Percentiles rank a stretch among this genome's conserved stretches.
phyloP scores from a whole-genome alignment of 2,797 vertebrate genomes.

The Pristis pectinata region DNA sequence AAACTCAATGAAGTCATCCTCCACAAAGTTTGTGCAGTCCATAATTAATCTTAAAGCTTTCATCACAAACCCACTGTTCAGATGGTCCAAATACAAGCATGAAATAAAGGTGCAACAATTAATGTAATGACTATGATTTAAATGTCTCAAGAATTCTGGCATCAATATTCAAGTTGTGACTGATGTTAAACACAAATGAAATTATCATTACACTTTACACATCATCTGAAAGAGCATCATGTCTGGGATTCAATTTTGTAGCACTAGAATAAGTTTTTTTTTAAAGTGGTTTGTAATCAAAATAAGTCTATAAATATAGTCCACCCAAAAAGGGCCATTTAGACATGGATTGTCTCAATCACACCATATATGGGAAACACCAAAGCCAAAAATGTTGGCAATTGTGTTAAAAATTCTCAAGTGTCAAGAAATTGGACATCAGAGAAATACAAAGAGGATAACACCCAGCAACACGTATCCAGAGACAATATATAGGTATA shows the following conservation, averaged over 20 bases:
- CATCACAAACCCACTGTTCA: not conserved
- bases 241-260: not conserved
- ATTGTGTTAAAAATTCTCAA: not conserved
- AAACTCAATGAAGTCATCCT: too few relatives aligned
- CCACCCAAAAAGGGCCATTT: not conserved
- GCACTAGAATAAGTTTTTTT: not conserved
- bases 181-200: not conserved
- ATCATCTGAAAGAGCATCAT: not conserved
- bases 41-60: not conserved
- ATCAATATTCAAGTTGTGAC: not conserved
- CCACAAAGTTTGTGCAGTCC: too few relatives aligned
- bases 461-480: not conserved
- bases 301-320: too few relatives aligned
- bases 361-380: not conserved
- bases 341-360: not conserved
- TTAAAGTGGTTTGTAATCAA: too few relatives aligned
- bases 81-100: not conserved
- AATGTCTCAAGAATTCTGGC: not conserved
- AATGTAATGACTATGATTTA: not conserved
- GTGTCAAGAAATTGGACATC: not conserved
- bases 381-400: not conserved
- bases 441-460: not conserved
- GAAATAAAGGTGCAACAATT: not conserved
- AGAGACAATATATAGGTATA: not conserved
- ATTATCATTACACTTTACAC: too few relatives aligned